These are phyloP conservation scores for Heloderma charlesbogerti DNA, from an alignment of 2,113 vertebrate species.

Conservation along the genomic window DNA sequence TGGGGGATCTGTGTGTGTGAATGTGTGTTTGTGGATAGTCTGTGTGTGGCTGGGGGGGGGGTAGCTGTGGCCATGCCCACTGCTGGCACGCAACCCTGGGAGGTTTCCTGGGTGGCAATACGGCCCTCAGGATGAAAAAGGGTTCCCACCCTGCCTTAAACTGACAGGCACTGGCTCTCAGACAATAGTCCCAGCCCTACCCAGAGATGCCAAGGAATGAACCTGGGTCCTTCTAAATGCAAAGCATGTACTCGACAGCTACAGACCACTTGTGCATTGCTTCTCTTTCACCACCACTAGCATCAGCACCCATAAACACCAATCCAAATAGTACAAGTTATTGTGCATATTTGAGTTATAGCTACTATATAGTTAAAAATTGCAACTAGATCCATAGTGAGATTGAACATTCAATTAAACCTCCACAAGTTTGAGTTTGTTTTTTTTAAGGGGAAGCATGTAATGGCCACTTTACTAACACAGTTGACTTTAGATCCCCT, in stretches of 20 bases:
- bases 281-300: background rate
- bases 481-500: background rate
- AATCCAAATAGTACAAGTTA: background rate
- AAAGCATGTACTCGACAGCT: background rate
- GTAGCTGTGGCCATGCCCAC: no score
- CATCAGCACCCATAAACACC: background rate
- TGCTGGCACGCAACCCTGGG: no score
- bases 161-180: background rate
- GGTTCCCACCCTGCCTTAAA: no score
- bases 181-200: background rate
- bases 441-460: background rate
- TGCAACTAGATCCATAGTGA: no score
- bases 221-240: background rate
- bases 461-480: background rate
- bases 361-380: no score
- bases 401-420: background rate
- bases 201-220: background rate
- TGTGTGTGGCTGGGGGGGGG: no score
- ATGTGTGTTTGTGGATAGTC: no score
- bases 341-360: no score
- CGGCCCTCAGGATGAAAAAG: no score
- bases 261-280: background rate
- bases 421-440: background rate
- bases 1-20: no score
- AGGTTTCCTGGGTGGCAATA: no score